Evolutionary conservation across 2,797 vertebrate species (phyloP).

Genomic region (Dryobates pubescens): DNA sequence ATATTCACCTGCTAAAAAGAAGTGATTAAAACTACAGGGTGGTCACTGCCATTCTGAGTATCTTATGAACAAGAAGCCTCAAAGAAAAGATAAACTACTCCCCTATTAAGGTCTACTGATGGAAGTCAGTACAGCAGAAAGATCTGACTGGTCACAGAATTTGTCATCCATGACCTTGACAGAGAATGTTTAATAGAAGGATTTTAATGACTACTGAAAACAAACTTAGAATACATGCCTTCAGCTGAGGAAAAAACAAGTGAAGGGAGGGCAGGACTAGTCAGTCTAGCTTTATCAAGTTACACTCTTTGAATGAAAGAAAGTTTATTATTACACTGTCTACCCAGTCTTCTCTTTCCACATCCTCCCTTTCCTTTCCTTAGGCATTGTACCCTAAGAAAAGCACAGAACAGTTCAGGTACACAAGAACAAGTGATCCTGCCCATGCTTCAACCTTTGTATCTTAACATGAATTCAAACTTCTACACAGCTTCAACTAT

Average conservation of each 20-base stretch:
- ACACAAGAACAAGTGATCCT: neutral
- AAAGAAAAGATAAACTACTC: neutral
- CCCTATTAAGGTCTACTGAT: neutral
- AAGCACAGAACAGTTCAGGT: neutral
- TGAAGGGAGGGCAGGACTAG: neutral
- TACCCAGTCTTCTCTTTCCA: neutral
- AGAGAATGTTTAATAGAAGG: neutral
- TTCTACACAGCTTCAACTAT: neutral
- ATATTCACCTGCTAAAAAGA: neutral
- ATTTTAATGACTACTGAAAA: neutral
- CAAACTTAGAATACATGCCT: neutral
- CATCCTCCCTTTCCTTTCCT: neutral
- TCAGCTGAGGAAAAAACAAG: neutral
- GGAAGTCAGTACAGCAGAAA: neutral
- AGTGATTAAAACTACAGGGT: neutral
- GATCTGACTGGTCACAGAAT: neutral
- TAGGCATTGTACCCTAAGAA: neutral
- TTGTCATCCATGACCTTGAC: neutral
- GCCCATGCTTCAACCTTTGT: neutral
- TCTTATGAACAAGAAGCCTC: neutral
- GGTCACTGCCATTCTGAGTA: neutral
- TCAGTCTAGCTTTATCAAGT: constrained; percentile 14
- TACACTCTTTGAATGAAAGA: neutral
- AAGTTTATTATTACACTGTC: constrained; percentile 30
- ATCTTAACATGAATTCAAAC: neutral